Evolutionary conservation across 1,140 invertebrate species (phyloP).

Genomic region (Leguminivora glycinivorella): DNA sequence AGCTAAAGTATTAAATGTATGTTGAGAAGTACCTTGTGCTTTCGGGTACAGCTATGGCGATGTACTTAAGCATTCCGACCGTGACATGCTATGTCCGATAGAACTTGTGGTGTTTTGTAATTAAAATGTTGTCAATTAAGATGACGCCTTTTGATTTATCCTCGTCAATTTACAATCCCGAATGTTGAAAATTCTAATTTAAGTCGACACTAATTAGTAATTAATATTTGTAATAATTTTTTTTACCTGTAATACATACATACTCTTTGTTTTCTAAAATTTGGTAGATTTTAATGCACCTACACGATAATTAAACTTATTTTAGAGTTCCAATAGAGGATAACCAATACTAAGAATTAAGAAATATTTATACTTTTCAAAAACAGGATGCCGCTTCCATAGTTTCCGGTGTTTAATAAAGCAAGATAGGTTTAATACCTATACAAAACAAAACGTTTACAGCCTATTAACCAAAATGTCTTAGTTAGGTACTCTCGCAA

Average conservation of each 20-base stretch:
- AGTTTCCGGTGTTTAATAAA: background rate
- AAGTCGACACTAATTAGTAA: background rate
- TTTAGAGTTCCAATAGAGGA: background rate
- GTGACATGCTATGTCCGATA: slow-evolving; percentile 73
- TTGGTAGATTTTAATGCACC: too few relatives aligned
- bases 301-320: too few relatives aligned
- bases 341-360: background rate
- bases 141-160: slow-evolving; percentile 34
- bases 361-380: background rate
- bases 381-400: background rate
- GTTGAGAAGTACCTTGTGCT: slow-evolving; percentile 64
- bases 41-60: slow-evolving; percentile 58
- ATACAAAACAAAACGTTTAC: background rate
- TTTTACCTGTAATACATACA: too few relatives aligned
- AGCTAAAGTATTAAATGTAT: slow-evolving; percentile 67
- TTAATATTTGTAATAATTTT: too few relatives aligned
- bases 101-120: slow-evolving; percentile 79
- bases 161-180: background rate
- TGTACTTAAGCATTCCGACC: slow-evolving; percentile 74
- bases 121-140: slow-evolving; percentile 79
- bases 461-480: too few relatives aligned
- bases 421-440: background rate
- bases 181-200: background rate
- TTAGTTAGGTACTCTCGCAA: too few relatives aligned
- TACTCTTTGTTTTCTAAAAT: too few relatives aligned